Conservation (phyloP, 2,113 vertebrate species). For the Chamaea fasciata region DNA sequence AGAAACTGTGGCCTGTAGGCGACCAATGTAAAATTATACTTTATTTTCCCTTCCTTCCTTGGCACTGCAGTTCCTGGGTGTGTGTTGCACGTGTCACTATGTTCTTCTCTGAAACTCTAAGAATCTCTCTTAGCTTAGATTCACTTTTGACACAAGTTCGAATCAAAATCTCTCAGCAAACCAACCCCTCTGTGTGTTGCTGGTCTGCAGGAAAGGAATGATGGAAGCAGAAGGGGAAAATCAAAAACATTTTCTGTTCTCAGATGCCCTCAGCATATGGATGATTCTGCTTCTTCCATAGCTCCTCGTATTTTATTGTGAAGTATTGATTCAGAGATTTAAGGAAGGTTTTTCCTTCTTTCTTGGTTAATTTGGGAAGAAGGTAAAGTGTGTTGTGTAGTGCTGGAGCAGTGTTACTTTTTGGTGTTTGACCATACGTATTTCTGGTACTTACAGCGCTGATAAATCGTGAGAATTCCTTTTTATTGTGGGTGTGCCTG, state of each 20-base stretch:
- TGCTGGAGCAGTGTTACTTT: neutral
- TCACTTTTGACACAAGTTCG: neutral
- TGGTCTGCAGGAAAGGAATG: neutral
- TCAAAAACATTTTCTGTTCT: neutral
- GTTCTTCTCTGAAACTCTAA: neutral
- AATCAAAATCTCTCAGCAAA: neutral
- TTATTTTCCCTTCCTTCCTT: neutral
- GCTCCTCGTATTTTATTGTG: neutral
- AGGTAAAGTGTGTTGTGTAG: fast-evolving
- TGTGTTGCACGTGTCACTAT: fast-evolving
- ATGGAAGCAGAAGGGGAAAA: neutral
- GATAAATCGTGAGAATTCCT: neutral
- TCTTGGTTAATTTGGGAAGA: neutral
- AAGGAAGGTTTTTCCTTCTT: neutral
- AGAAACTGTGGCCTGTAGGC: neutral
- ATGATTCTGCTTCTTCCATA: neutral
- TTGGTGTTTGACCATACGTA: neutral
- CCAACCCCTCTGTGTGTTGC: neutral
- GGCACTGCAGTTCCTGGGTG: neutral
- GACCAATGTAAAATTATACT: neutral
- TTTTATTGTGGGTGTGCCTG: neutral
- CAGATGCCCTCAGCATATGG: neutral
- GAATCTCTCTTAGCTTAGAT: neutral
- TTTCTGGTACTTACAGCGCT: neutral
- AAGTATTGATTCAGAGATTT: neutral